Evolutionary conservation across 2,113 vertebrate species (phyloP).

Genomic region (Aldabrachelys gigantea): DNA sequence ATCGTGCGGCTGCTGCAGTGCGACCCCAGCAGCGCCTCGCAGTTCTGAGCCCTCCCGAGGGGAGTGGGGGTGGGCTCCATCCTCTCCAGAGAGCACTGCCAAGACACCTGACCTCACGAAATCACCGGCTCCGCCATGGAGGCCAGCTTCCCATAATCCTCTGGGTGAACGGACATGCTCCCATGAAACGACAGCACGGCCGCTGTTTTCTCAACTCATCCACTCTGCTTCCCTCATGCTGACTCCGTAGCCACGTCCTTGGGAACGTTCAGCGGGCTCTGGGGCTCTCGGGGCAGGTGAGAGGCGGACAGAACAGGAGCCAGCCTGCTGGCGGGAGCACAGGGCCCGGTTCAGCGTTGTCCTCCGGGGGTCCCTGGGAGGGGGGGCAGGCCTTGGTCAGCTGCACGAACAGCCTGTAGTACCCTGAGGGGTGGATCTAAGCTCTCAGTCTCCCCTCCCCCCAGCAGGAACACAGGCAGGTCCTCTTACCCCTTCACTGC

Average conservation of each 20-base stretch:
- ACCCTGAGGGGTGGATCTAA: too few species aligned
- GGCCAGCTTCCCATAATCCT: not conserved
- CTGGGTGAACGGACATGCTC: not conserved
- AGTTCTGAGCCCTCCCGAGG: constrained; percentile 85
- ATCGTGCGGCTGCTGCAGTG: constrained; percentile 98
- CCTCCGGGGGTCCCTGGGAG: not conserved
- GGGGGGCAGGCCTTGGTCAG: not conserved
- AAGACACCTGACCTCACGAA: not conserved
- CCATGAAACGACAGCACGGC: not conserved
- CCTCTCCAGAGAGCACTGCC: constrained; percentile 54
- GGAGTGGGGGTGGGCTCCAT: not conserved
- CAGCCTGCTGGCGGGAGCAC: fast-evolving
- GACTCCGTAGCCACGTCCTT: not conserved
- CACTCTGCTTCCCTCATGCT: not conserved
- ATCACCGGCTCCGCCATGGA: not conserved
- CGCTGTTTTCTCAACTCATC: not conserved
- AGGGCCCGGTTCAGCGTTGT: not conserved
- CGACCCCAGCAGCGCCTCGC: constrained; percentile 94
- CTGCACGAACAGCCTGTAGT: too few species aligned
- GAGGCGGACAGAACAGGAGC: not conserved
- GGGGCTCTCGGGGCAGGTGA: not conserved
- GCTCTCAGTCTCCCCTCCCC: not conserved
- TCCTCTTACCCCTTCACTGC: not conserved
- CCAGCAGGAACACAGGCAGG: not conserved
- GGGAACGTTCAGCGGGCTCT: not conserved